Percentiles rank a stretch among this genome's conserved stretches.
phyloP scores from a whole-genome alignment of 1,140 invertebrate species.

The Cydia amplana region DNA sequence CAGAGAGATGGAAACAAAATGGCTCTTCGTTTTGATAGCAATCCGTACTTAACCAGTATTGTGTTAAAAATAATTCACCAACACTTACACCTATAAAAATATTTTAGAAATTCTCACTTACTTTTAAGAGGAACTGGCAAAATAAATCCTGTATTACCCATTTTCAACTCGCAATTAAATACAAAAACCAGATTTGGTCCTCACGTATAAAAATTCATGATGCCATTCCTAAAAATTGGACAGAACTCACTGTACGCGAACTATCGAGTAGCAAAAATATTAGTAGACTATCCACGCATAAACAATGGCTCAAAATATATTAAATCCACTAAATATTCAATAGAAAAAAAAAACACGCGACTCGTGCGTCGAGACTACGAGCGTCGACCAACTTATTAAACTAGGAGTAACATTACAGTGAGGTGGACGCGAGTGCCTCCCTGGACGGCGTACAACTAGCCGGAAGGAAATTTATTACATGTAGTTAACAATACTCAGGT shows the following conservation, averaged over 20 bases:
- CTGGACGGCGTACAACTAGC: constrained; percentile 10
- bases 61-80: constrained; percentile 72
- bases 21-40: constrained; percentile 57
- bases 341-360: constrained; percentile 54
- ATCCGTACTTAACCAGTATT: constrained; percentile 61
- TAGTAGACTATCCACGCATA: constrained; percentile 67
- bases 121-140: constrained; percentile 78
- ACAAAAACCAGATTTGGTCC: constrained; percentile 71
- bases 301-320: constrained; percentile 71
- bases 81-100: constrained; percentile 77
- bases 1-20: constrained; percentile 26
- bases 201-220: constrained; percentile 71
- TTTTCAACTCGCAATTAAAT: constrained; percentile 53
- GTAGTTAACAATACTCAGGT: constrained; percentile 1
- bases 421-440: constrained; percentile 2
- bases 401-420: constrained; percentile 48
- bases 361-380: constrained; percentile 55
- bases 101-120: constrained; percentile 79
- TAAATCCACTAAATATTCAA: constrained; percentile 71
- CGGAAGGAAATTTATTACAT: background rate
- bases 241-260: constrained; percentile 59
- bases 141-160: constrained; percentile 76
- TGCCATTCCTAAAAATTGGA: constrained; percentile 74
- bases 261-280: constrained; percentile 76
- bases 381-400: constrained; percentile 68